A percentile compares a stretch with the other conserved stretches of the same genome.
Conservation (phyloP, 1,140 invertebrate genomes). For the Octopus bimaculoides region DNA sequence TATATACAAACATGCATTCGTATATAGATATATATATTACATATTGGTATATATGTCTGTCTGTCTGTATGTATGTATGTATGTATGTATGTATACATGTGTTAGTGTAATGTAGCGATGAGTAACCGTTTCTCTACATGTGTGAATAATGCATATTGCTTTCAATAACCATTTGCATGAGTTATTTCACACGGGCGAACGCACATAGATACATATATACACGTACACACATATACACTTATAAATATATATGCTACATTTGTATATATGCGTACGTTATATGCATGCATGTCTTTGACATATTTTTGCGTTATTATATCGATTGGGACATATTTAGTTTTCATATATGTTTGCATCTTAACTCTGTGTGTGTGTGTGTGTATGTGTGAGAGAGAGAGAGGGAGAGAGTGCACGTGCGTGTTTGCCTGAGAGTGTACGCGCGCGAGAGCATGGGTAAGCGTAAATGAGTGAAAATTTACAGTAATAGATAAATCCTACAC, state of each 20-base stretch:
- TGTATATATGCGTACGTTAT: background rate
- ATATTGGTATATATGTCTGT: background rate
- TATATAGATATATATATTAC: background rate
- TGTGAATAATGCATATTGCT: too few relatives aligned
- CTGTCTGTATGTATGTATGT: background rate
- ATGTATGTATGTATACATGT: background rate
- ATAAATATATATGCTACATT: background rate
- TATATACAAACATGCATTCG: background rate
- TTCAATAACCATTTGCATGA: too few relatives aligned
- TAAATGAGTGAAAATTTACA: background rate
- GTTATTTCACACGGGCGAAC: background rate
- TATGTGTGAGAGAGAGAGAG: background rate
- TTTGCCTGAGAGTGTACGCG: background rate
- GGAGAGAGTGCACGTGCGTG: background rate
- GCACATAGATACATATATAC: background rate
- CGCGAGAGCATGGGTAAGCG: background rate
- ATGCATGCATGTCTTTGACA: too few relatives aligned
- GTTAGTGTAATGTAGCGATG: too few relatives aligned
- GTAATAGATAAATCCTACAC: background rate
- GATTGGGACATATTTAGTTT: too few relatives aligned
- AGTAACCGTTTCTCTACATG: too few relatives aligned
- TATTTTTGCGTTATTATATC: too few relatives aligned
- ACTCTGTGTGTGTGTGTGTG: background rate
- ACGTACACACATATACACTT: background rate
- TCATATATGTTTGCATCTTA: background rate